Evolutionary conservation across 2,797 vertebrate genomes (phyloP).

Genomic region (Scarus forsteni): DNA sequence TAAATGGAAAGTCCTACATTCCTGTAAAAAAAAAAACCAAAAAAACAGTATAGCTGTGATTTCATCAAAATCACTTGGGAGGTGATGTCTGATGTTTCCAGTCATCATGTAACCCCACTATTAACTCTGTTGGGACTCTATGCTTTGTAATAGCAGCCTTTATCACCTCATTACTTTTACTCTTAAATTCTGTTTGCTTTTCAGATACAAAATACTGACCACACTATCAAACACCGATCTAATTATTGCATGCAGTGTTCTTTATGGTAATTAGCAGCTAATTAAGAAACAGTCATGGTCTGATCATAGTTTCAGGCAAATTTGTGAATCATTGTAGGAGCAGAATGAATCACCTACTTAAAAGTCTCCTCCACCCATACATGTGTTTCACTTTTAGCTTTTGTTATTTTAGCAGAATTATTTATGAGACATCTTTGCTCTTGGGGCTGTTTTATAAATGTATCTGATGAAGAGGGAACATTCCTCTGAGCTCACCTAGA

Average conservation of each 20-base stretch:
- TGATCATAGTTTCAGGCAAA: slow-evolving; percentile 12
- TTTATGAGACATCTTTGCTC: not conserved
- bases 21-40: too few species aligned
- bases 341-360: slow-evolving; percentile 13
- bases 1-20: too few species aligned
- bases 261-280: not conserved
- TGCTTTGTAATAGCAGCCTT: too few species aligned
- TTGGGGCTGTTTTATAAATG: not conserved
- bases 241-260: not conserved
- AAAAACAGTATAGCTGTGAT: too few species aligned
- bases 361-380: not conserved
- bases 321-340: slow-evolving; percentile 2
- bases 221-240: not conserved
- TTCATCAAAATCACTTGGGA: too few species aligned
- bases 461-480: not conserved
- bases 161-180: too few species aligned
- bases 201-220: not conserved
- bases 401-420: not conserved
- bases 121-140: too few species aligned
- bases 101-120: too few species aligned
- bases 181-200: not conserved
- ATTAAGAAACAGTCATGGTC: slow-evolving; percentile 16
- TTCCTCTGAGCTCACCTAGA: not conserved
- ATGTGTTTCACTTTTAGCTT: not conserved
- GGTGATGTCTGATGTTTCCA: too few species aligned